Evolutionary conservation across 2,797 vertebrate species (phyloP).

Genomic region (Pipistrellus nathusii): DNA sequence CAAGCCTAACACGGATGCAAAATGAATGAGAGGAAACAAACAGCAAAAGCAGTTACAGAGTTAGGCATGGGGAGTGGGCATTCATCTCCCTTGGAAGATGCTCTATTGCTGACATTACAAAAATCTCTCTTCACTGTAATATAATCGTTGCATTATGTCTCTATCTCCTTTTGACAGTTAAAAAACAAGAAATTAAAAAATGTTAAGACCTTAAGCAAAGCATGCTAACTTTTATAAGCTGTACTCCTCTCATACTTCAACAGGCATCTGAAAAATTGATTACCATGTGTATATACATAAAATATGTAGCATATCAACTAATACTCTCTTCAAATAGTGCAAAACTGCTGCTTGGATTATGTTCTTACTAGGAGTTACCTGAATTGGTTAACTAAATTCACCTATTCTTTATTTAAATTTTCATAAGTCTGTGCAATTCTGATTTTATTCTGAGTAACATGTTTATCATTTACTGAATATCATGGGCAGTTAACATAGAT

Average conservation of each 20-base stretch:
- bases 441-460: not conserved
- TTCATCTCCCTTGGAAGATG: conserved; percentile 64
- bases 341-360: not conserved
- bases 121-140: conserved; percentile 52
- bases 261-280: conserved; percentile 32
- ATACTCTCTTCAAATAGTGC: not conserved
- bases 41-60: conserved; percentile 67
- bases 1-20: conserved; percentile 71
- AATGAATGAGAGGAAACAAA: conserved; percentile 75
- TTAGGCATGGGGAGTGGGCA: conserved; percentile 61
- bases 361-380: not conserved
- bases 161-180: conserved; percentile 7
- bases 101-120: conserved; percentile 47
- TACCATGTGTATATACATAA: not conserved
- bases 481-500: not conserved
- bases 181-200: not conserved
- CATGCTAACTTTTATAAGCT: not conserved
- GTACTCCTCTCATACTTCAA: conserved; percentile 4
- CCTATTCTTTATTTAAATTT: not conserved
- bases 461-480: not conserved
- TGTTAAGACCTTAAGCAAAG: not conserved
- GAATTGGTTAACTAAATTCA: not conserved
- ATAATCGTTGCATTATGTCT: conserved; percentile 46
- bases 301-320: not conserved
- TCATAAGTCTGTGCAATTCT: not conserved